Evolutionary conservation across 92 coral and sea anemone genomes (phyloP).

Genomic region (Ricordea florida): DNA sequence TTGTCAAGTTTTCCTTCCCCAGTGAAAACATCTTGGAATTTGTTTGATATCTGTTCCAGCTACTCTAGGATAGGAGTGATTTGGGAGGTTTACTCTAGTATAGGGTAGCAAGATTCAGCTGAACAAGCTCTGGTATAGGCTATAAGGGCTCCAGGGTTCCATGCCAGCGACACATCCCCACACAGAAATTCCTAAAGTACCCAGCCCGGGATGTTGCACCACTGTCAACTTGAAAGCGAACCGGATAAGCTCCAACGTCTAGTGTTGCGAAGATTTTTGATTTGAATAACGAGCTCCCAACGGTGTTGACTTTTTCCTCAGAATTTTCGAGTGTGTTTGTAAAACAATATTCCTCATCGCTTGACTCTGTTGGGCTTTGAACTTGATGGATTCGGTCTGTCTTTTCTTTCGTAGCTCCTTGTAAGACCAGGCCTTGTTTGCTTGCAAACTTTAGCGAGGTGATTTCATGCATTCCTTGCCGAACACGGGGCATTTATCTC

Average conservation of each 20-base stretch:
- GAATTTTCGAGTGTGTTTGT: not conserved
- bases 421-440: not conserved
- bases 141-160: conserved; percentile 16
- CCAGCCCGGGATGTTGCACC: conserved; percentile 30
- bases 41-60: not conserved
- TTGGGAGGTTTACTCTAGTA: not conserved
- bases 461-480: conserved; percentile 40
- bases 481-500: conserved; percentile 30
- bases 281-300: not conserved
- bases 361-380: not conserved
- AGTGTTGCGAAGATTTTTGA: conserved; percentile 26
- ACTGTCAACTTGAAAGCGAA: conserved; percentile 51
- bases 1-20: conserved; percentile 17
- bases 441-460: conserved; percentile 8
- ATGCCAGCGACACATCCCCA: not conserved
- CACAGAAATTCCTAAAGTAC: not conserved
- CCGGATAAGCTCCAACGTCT: conserved; percentile 1
- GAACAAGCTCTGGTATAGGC: not conserved
- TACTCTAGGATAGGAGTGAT: no score
- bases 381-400: not conserved
- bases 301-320: not conserved
- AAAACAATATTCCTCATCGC: conserved; percentile 37
- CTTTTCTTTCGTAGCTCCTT: conserved; percentile 10
- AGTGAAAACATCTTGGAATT: conserved; percentile 24
- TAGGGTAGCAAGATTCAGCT: not conserved